These are phyloP conservation scores for Sebastes aleutianus DNA, from an alignment of 2,797 vertebrate species.

Conservation along the genomic window DNA sequence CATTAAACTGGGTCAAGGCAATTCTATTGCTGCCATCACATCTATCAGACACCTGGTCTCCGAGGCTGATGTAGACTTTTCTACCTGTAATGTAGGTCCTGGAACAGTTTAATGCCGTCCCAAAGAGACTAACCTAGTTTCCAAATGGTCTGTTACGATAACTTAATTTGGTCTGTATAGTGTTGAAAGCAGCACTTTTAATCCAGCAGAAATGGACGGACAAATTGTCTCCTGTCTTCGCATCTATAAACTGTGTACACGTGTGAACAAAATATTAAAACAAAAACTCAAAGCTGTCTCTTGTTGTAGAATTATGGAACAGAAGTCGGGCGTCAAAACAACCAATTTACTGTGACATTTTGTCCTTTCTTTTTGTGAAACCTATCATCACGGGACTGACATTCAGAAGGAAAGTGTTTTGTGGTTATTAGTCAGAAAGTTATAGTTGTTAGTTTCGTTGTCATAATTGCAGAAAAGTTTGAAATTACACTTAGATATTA, in stretches of 20 bases:
- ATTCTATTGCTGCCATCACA: slow-evolving; percentile 46
- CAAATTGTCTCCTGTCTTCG: not conserved
- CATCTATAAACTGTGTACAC: not conserved
- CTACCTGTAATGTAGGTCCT: slow-evolving; percentile 59
- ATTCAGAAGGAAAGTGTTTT: slow-evolving; percentile 7
- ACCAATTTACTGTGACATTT: slow-evolving; percentile 14
- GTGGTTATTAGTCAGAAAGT: not conserved
- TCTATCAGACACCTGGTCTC: slow-evolving; percentile 53
- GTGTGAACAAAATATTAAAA: not conserved
- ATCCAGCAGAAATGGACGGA: not conserved
- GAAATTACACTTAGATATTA: not conserved
- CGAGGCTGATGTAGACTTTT: slow-evolving; percentile 45
- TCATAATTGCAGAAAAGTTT: not conserved
- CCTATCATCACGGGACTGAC: not conserved
- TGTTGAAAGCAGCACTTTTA: slow-evolving; percentile 21
- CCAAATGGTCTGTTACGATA: slow-evolving; percentile 54
- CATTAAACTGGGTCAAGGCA: slow-evolving; percentile 58
- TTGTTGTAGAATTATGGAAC: not conserved
- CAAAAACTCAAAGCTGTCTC: not conserved
- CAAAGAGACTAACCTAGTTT: slow-evolving; percentile 65
- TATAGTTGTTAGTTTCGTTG: not conserved
- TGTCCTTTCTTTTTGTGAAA: not conserved
- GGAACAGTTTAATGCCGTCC: slow-evolving; percentile 56
- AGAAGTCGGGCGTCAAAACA: not conserved
- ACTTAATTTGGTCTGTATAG: not conserved